These are phyloP conservation scores for Tetrapedia diversipes DNA, from an alignment of 2,888 invertebrate species.

Conservation along the genomic window DNA sequence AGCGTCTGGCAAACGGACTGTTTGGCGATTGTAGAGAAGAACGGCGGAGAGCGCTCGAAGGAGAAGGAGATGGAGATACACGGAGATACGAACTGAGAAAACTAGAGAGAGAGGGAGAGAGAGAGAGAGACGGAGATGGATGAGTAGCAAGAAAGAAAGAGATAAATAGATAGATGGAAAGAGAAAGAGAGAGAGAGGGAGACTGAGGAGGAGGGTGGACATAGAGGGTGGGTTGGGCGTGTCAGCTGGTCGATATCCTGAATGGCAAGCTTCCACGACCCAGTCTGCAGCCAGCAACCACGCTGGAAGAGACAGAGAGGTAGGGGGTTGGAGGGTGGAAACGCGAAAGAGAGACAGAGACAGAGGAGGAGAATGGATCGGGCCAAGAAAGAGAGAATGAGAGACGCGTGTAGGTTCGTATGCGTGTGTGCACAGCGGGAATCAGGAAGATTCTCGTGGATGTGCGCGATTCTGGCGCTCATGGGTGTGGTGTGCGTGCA, in stretches of 20 bases:
- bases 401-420: constrained; percentile 21
- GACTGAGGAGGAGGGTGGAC: constrained; percentile 31
- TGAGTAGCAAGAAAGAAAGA: too few relatives aligned
- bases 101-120: constrained; percentile 24
- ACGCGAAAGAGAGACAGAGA: constrained; percentile 6
- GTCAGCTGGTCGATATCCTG: constrained; percentile 80
- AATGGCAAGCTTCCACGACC: constrained; percentile 74
- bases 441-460: constrained; percentile 18
- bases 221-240: constrained; percentile 72
- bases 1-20: constrained; percentile 65
- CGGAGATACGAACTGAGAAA: constrained; percentile 1
- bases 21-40: constrained; percentile 63
- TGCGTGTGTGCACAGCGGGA: constrained; percentile 16
- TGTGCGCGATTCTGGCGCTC: constrained; percentile 4
- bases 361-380: background rate
- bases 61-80: constrained; percentile 13
- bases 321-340: too few relatives aligned
- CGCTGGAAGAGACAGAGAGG: constrained; percentile 30
- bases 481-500: background rate
- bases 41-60: constrained; percentile 32
- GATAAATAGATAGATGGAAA: too few relatives aligned
- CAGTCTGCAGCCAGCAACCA: constrained; percentile 65
- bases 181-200: constrained; percentile 11
- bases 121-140: constrained; percentile 22
- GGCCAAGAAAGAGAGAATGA: constrained; percentile 18